Evolutionary conservation across 1,140 invertebrate genomes (phyloP), one percentile per base, ranked within the genome.

Genomic region (Megathymus violae): DNA sequence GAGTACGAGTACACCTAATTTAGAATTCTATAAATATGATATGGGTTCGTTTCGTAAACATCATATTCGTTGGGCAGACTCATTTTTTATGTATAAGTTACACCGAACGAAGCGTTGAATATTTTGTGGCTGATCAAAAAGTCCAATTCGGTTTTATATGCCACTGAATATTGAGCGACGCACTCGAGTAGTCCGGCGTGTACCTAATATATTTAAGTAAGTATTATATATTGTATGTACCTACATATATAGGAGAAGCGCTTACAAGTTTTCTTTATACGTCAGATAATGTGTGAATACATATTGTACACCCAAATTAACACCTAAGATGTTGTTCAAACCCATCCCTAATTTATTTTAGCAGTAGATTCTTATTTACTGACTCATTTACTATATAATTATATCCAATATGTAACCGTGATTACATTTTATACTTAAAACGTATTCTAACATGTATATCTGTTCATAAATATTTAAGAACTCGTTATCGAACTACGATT

Each of bases 401-500:
- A n/a, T n/a, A n/a, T n/a, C n/a, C n/a, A n/a, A n/a, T n/a, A n/a
- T n/a, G n/a, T n/a, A n/a, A n/a, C n/a, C n/a, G n/a, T n/a, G n/a
- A n/a, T n/a, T n/a, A n/a, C n/a, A n/a, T n/a, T n/a, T n/a, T n/a
- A n/a, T n/a, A n/a, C n/a, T n/a, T n/a, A n/a, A n/a, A n/a, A n/a
- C n/a, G n/a, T n/a, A n/a, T n/a, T n/a, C n/a, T n/a, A n/a, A n/a
- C n/a, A n/a, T n/a, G n/a, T n/a, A n/a, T n/a, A n/a, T n/a, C n/a
- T n/a, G n/a, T 46, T 81, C 78, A 88, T 88, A 89, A 89, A 89
- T 88, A 89, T 89, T 77, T 72, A 88, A 81, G 71, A 64, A 56
- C 69, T 38, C 46, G 75, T 72, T 76, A 70, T 76, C 69, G 69
- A n/a, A 69, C 71, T 69, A 79, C 76, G 71, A 86, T 80, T 89